These are phyloP conservation scores for Anarrhichthys ocellatus DNA, from an alignment of 2,113 vertebrate species.

Conservation along the genomic window DNA sequence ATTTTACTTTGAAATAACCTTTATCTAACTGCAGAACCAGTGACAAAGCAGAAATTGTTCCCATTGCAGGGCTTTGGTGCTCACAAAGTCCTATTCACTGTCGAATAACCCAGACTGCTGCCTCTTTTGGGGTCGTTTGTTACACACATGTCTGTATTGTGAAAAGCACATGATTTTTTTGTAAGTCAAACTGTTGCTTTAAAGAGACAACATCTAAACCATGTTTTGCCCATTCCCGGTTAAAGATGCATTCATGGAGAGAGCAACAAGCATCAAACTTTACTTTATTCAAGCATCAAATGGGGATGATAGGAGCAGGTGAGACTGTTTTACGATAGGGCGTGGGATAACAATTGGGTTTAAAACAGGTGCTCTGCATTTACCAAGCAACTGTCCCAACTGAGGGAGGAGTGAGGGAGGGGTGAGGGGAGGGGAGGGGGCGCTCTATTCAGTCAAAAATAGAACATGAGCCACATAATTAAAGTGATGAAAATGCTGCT, in stretches of 20 bases:
- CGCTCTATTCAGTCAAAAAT: constrained; percentile 60
- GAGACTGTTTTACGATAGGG: constrained; percentile 28
- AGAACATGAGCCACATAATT: constrained; percentile 70
- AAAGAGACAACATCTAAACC: constrained; percentile 11
- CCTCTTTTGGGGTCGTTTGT: constrained; percentile 4
- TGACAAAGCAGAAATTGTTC: constrained; percentile 19
- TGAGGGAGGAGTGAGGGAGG: constrained; percentile 1
- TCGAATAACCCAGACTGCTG: constrained; percentile 6
- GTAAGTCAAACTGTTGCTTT: background rate
- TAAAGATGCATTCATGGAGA: background rate
- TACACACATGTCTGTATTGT: background rate
- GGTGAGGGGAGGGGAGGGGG: background rate
- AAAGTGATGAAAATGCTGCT: constrained; percentile 53
- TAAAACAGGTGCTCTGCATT: constrained; percentile 69
- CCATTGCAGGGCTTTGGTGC: background rate
- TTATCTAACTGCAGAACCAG: background rate
- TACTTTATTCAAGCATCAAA: background rate
- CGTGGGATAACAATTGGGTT: constrained; percentile 61
- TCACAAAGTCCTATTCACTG: constrained; percentile 16
- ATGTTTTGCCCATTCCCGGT: background rate
- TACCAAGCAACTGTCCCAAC: constrained; percentile 65
- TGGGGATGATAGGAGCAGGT: constrained; percentile 20
- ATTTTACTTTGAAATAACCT: constrained; percentile 32
- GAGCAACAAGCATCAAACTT: background rate
- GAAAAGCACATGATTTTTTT: background rate